Evolutionary conservation across 2,113 vertebrate genomes (phyloP).

Genomic region (Hydrochoerus hydrochaeris): DNA sequence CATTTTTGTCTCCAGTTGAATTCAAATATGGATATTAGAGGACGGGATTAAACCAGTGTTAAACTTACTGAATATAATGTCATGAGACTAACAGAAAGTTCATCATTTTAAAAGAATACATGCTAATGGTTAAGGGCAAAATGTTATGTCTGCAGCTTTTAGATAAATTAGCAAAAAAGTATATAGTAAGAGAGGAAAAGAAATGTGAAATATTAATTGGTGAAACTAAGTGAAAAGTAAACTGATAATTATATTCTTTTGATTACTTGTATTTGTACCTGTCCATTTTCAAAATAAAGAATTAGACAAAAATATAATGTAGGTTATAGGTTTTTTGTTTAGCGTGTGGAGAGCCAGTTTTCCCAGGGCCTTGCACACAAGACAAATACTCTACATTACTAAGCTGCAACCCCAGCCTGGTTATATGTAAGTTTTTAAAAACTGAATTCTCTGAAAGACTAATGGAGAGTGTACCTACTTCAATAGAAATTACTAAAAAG

Average conservation of each 20-base stretch:
- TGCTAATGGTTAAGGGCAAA: not conserved
- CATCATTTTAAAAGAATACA: not conserved
- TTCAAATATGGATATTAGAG: not conserved
- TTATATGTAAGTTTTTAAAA: not conserved
- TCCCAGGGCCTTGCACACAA: not conserved
- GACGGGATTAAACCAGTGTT: not conserved
- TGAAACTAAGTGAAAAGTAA: conserved; percentile 16
- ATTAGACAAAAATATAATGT: not conserved
- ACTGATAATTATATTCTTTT: not conserved
- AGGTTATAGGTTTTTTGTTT: not conserved
- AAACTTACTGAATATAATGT: not conserved
- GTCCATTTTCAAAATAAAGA: conserved; percentile 34
- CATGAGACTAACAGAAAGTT: not conserved
- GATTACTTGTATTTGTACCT: not conserved
- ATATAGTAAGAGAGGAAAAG: not conserved
- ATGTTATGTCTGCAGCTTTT: not conserved
- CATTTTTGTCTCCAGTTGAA: not conserved
- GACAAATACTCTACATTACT: not conserved
- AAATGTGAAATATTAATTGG: conserved; percentile 3
- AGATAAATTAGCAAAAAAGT: not conserved
- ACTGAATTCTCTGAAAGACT: not conserved
- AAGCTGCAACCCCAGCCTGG: not conserved
- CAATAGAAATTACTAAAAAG: not conserved
- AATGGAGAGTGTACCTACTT: not conserved
- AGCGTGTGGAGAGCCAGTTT: not conserved